Conservation (phyloP, 2,888 invertebrate genomes). For the Coecobrya sp. region DNA sequence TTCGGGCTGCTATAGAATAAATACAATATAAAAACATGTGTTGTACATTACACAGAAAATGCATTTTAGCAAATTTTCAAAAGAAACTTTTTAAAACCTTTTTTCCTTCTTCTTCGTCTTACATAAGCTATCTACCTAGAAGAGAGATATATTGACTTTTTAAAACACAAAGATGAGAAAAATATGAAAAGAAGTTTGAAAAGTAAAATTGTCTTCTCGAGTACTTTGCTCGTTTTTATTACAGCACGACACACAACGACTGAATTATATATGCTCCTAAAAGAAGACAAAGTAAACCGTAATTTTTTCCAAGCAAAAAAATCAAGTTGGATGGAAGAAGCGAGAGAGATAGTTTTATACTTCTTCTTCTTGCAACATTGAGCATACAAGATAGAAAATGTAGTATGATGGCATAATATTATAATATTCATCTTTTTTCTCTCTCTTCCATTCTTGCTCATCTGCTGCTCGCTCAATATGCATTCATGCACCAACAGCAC, state of each 20-base stretch:
- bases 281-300: constrained; percentile 52
- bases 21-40: constrained; percentile 45
- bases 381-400: background rate
- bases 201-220: background rate
- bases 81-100: constrained; percentile 28
- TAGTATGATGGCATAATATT: constrained; percentile 22
- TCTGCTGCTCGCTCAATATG: constrained; percentile 49
- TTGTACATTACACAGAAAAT: constrained; percentile 45
- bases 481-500: constrained; percentile 72
- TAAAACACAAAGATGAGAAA: constrained; percentile 10
- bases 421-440: constrained; percentile 49
- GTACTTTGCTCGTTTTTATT: constrained; percentile 25
- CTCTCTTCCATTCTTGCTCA: constrained; percentile 49
- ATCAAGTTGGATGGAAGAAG: background rate
- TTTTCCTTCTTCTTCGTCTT: constrained; percentile 10
- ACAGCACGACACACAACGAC: constrained; percentile 42
- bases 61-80: constrained; percentile 62
- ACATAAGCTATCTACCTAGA: constrained; percentile 5
- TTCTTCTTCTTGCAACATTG: constrained; percentile 58
- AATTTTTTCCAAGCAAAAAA: constrained; percentile 19
- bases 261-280: constrained; percentile 20
- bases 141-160: constrained; percentile 19
- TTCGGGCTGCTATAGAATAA: background rate
- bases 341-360: constrained; percentile 4
- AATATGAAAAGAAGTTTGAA: constrained; percentile 43